Evolutionary conservation across 2,113 vertebrate species (phyloP), one percentile per base, ranked within the genome.

Genomic region (Rhegmatorhina hoffmannsi): DNA sequence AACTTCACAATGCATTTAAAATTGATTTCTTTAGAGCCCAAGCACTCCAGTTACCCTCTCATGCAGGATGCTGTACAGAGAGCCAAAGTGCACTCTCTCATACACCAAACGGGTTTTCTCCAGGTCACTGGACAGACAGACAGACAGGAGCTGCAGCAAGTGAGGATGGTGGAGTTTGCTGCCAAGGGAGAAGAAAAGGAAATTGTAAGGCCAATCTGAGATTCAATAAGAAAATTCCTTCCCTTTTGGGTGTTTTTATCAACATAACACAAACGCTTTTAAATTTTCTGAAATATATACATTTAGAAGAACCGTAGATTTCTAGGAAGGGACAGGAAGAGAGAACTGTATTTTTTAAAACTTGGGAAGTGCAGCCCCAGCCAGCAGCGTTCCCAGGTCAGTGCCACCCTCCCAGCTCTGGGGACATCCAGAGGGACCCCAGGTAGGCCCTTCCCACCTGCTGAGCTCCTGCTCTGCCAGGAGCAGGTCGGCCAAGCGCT

Each of bases 391-490:
- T 80, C 24, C 38, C 0, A 33, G 26, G 60, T 75, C 25, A 52
- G 53, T 49, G 43, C 10, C 58, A 29, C 3, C 17, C 46, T 33
- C 9, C 31, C 55, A 26, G 0, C 38, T 16, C 76, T 34, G 47
- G 5, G 34, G 40, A 53, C 7, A 25, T 43, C 15, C 70, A 34
- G 29, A 18, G 31, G 25, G 20, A 58, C 7, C 47, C 47, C 47
- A 47, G 47, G 47, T 20, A 31, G 9, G 58, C 55, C 60, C 46
- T 58, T 28, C 97, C 96, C 77, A 99, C 98, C 98, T 98, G 94
- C 98, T 97, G 28, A 97, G 97, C 11, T 98, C 97, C 83, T 98
- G 98, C 86, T 99, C 99, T 2, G 98, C 97, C 74, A 98, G 92
- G 5, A 99, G 93, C 26, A 99, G 97, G 89, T 99, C 98, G 3